A percentile compares a stretch with the other conserved stretches of the same genome.
phyloP scores from a whole-genome alignment of 2,113 vertebrate species.

The Burhinus bistriatus region DNA sequence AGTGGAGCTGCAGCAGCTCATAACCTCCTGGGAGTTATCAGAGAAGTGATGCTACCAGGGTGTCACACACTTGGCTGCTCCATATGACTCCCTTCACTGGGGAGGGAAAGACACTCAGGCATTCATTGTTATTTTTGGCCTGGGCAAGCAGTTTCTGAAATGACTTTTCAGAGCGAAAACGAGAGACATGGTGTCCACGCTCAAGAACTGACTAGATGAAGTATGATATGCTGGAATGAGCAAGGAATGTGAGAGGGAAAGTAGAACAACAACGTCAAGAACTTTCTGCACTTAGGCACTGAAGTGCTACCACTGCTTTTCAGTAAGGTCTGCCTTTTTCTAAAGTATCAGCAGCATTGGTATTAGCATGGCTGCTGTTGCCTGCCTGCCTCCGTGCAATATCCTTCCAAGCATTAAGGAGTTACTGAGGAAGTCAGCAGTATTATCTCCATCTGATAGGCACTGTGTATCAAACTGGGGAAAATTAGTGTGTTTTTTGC shows the following conservation, averaged over 20 bases:
- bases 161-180: not conserved
- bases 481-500: not conserved
- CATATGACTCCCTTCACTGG: not conserved
- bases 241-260: not conserved
- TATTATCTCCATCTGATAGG: not conserved
- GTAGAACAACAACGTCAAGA: fast-evolving
- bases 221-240: not conserved
- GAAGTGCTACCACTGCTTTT: not conserved
- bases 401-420: not conserved
- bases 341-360: not conserved
- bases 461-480: not conserved
- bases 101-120: not conserved
- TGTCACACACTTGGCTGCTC: not conserved
- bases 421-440: not conserved
- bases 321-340: not conserved
- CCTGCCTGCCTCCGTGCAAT: not conserved
- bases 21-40: not conserved
- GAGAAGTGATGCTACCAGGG: not conserved
- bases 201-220: not conserved
- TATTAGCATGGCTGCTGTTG: fast-evolving
- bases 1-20: not conserved
- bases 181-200: fast-evolving
- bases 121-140: not conserved
- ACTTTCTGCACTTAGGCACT: not conserved
- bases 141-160: not conserved